Evolutionary conservation across 2,113 vertebrate species (phyloP).

Genomic region (Alethe castanea): DNA sequence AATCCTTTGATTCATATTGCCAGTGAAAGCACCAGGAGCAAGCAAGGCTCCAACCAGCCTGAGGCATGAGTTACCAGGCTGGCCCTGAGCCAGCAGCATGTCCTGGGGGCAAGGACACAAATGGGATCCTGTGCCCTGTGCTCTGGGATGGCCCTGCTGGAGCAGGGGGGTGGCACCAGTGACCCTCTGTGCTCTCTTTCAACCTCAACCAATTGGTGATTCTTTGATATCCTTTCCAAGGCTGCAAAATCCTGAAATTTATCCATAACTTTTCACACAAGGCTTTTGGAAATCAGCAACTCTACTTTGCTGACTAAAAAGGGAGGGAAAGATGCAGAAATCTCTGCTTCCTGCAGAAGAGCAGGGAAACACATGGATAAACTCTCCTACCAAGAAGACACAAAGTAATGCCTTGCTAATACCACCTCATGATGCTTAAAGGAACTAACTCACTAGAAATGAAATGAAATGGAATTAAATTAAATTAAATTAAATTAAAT

Average conservation of each 20-base stretch:
- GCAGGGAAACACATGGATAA: neutral
- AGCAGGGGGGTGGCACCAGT: neutral
- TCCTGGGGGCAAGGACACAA: neutral
- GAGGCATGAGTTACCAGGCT: neutral
- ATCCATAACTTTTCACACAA: neutral
- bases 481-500: neutral
- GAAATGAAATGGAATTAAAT: neutral
- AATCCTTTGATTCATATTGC: neutral
- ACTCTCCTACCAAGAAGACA: neutral
- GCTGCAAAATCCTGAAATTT: neutral
- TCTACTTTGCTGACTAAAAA: neutral
- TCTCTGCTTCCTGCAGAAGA: neutral
- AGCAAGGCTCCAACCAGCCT: neutral
- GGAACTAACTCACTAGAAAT: neutral
- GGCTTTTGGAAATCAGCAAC: neutral
- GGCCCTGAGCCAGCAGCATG: neutral
- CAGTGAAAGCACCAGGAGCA: neutral
- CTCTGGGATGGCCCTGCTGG: neutral
- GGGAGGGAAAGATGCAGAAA: neutral
- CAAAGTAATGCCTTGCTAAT: neutral
- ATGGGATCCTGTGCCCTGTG: neutral
- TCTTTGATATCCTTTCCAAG: neutral
- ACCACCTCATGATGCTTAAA: neutral
- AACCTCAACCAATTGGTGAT: rapidly evolving
- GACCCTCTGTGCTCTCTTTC: neutral